Percentiles rank a stretch among this genome's conserved stretches.
Evolutionary conservation across 2,113 vertebrate species (phyloP).

Genomic region (Pleuronectes platessa): DNA sequence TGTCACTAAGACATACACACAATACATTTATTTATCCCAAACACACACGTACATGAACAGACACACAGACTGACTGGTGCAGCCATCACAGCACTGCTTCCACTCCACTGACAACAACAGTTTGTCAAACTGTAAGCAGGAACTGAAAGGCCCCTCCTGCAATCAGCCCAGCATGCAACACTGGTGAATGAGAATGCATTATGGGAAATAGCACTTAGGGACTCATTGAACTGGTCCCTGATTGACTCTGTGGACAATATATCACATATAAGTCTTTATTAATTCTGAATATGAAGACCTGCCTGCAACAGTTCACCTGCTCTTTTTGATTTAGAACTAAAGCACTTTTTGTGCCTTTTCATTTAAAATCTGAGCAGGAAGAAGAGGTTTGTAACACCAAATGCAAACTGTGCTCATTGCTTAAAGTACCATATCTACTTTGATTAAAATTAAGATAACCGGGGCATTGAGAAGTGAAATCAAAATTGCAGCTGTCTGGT

Average conservation of each 20-base stretch:
- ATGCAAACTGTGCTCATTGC: background rate
- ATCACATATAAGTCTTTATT: conserved; percentile 41
- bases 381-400: background rate
- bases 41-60: background rate
- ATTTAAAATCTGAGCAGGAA: background rate
- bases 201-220: conserved; percentile 22
- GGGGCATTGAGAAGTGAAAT: no score
- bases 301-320: background rate
- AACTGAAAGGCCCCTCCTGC: conserved; percentile 24
- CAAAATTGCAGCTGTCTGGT: no score
- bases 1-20: conserved; percentile 16
- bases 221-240: conserved; percentile 6
- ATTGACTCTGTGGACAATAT: conserved; percentile 19
- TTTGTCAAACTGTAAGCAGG: conserved; percentile 53
- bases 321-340: background rate
- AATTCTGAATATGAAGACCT: conserved; percentile 35
- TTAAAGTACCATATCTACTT: background rate
- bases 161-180: conserved; percentile 57
- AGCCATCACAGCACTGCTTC: conserved; percentile 51
- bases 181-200: conserved; percentile 40
- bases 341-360: background rate
- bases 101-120: conserved; percentile 59
- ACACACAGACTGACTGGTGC: conserved; percentile 41
- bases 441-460: no score
- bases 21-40: no score